These are phyloP conservation scores for Amiota mariae DNA, from an alignment of 2,888 invertebrate genomes.

Conservation along the genomic window DNA sequence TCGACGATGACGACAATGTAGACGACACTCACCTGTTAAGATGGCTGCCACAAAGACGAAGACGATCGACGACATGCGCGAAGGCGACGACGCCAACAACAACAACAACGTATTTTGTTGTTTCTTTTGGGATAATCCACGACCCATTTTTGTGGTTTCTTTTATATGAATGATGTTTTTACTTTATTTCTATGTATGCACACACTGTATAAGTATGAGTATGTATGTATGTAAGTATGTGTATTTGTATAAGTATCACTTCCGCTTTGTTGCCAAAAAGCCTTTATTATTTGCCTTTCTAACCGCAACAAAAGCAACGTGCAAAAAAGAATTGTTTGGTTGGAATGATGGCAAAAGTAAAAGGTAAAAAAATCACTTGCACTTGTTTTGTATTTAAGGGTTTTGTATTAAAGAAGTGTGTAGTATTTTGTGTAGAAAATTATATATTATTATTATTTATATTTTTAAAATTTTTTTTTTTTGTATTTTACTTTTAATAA, in stretches of 20 bases:
- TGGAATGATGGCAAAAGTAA: conserved; percentile 4
- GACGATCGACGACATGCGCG: conserved; percentile 61
- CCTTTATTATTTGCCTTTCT: neutral
- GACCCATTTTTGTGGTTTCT: conserved; percentile 43
- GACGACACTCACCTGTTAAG: conserved; percentile 68
- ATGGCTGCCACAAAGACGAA: conserved; percentile 65
- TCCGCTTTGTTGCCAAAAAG: conserved; percentile 24
- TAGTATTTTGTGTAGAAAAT: conserved; percentile 33
- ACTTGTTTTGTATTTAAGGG: conserved; percentile 11
- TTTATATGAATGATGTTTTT: conserved; percentile 13
- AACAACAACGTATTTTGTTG: conserved; percentile 30
- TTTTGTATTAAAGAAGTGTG: neutral
- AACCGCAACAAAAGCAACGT: neutral
- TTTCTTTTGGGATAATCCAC: conserved; percentile 37
- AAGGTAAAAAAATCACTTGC: conserved; percentile 16
- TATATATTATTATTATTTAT: conserved; percentile 11
- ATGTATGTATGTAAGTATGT: conserved; percentile 34
- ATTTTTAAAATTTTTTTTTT: conserved; percentile 28
- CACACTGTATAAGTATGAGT: conserved; percentile 31
- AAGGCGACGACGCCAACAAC: neutral
- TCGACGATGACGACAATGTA: neutral
- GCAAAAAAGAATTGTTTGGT: conserved; percentile 2
- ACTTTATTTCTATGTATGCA: neutral
- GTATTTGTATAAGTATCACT: conserved; percentile 16
- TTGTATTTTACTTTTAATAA: conserved; percentile 35